These are phyloP conservation scores for Neoaliturus tenellus DNA, from an alignment of 2,888 invertebrate genomes.

Conservation along the genomic window DNA sequence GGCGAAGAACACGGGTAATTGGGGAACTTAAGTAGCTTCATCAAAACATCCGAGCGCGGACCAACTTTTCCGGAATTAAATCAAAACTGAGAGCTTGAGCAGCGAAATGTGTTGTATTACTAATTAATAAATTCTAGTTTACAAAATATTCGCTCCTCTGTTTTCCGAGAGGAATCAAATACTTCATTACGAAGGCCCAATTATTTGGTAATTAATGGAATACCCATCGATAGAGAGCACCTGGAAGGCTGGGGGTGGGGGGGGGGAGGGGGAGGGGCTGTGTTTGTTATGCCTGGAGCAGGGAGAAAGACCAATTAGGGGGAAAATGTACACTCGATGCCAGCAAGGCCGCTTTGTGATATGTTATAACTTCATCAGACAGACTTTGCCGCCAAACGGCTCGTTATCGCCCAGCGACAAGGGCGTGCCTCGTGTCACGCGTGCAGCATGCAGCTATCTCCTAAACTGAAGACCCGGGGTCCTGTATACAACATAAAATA, in stretches of 20 bases:
- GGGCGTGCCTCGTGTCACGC: background rate
- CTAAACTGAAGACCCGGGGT: too few species aligned
- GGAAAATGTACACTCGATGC: slow-evolving; percentile 35
- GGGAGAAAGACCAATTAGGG: slow-evolving; percentile 31
- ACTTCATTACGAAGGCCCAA: slow-evolving; percentile 26
- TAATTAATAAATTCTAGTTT: slow-evolving; percentile 28
- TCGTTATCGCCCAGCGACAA: background rate
- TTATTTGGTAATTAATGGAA: slow-evolving; percentile 36
- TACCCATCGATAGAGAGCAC: slow-evolving; percentile 29
- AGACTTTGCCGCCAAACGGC: background rate
- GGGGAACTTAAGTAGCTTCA: background rate
- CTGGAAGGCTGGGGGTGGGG: background rate
- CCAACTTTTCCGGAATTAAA: background rate
- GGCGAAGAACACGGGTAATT: background rate
- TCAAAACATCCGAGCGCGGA: background rate
- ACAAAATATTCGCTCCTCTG: slow-evolving; percentile 6
- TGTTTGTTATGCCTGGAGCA: slow-evolving; percentile 9
- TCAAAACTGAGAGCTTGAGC: background rate
- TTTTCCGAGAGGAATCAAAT: slow-evolving; percentile 23
- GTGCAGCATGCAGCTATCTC: too few species aligned
- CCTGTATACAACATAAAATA: too few species aligned
- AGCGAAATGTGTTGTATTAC: slow-evolving; percentile 18
- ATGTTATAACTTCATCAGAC: slow-evolving; percentile 19
- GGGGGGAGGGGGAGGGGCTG: background rate
- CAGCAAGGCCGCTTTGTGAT: slow-evolving; percentile 20